These are phyloP conservation scores for Tretioscincus oriximinensis DNA, from an alignment of 2,113 vertebrate genomes.

Conservation along the genomic window DNA sequence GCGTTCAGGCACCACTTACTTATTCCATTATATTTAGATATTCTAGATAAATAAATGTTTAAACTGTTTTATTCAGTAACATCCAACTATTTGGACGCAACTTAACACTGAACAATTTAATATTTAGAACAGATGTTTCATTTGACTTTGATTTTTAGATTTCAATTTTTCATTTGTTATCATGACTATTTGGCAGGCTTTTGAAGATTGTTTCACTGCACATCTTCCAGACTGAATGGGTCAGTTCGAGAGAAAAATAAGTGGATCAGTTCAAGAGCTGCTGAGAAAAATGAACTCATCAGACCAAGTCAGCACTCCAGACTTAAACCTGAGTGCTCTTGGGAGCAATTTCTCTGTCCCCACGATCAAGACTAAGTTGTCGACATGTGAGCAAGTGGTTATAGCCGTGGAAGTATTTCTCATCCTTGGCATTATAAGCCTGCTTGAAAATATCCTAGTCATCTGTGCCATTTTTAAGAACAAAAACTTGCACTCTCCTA, in stretches of 20 bases:
- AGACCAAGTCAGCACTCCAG: slow-evolving; percentile 50
- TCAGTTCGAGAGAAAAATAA: slow-evolving; percentile 3
- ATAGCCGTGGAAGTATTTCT: slow-evolving; percentile 86
- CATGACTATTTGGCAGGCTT: slow-evolving; percentile 46
- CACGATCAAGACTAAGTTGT: slow-evolving; percentile 57
- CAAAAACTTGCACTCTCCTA: slow-evolving; percentile 94
- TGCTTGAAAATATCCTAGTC: slow-evolving; percentile 94
- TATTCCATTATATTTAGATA: no score
- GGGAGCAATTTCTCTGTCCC: slow-evolving; percentile 59
- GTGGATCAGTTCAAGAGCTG: slow-evolving; percentile 32
- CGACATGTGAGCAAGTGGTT: slow-evolving; percentile 81
- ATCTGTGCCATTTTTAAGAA: slow-evolving; percentile 90
- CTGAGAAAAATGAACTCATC: slow-evolving; percentile 70
- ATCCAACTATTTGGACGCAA: no score
- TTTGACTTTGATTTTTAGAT: background rate
- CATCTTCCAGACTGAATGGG: slow-evolving; percentile 50
- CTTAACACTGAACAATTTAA: no score
- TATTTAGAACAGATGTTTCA: background rate
- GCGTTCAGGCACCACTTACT: no score
- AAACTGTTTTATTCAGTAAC: no score
- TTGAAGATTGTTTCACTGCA: slow-evolving; percentile 40
- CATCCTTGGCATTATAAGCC: slow-evolving; percentile 87
- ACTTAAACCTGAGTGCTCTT: slow-evolving; percentile 64
- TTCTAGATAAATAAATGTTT: no score
- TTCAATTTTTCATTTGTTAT: slow-evolving; percentile 17